Conservation (phyloP, 2,113 vertebrate genomes). For the Panthera leo region DNA sequence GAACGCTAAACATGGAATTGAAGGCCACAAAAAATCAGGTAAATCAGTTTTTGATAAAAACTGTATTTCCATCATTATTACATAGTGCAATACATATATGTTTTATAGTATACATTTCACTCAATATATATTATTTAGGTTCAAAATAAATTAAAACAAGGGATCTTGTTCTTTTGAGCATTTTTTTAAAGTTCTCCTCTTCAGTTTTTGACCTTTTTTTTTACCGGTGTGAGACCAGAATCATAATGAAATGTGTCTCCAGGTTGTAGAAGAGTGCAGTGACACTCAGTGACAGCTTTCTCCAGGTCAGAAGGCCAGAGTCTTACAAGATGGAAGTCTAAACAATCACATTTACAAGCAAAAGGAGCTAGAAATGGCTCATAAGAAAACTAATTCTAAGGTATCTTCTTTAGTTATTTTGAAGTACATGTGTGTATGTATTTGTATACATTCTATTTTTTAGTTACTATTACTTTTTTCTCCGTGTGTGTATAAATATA, state of each 20-base stretch:
- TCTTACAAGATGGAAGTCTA: conserved; percentile 91
- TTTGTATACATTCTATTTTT: not conserved
- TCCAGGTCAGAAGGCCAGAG: conserved; percentile 90
- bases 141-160: not conserved
- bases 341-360: conserved; percentile 91
- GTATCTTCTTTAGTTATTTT: conserved; percentile 77
- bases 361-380: conserved; percentile 89
- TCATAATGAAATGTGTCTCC: conserved; percentile 18
- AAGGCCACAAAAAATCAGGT: conserved; percentile 90
- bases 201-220: not conserved
- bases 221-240: not conserved
- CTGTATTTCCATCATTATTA: not conserved
- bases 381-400: conserved; percentile 86
- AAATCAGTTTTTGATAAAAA: not conserved
- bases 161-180: not conserved
- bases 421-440: not conserved
- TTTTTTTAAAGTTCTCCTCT: not conserved
- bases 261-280: conserved; percentile 92
- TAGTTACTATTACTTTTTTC: not conserved
- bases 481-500: not conserved
- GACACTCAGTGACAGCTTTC: conserved; percentile 89
- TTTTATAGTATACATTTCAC: not conserved
- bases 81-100: too few relatives aligned
- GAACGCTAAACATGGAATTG: conserved; percentile 91
- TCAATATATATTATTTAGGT: not conserved